Conservation (phyloP, 2,888 invertebrate species). For the Pharmacophagus antenor region DNA sequence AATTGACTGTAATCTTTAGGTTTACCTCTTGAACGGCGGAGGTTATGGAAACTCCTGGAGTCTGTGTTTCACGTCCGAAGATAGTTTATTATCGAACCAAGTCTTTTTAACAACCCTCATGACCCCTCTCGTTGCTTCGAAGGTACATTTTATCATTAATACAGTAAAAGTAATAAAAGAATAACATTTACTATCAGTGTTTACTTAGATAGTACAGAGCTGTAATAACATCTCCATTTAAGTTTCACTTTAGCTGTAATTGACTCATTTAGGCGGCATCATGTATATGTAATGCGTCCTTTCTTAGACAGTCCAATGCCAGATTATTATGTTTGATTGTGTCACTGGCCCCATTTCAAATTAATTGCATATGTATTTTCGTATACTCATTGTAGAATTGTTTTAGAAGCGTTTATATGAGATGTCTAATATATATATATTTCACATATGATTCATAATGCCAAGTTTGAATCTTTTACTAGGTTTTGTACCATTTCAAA, state of each 20-base stretch:
- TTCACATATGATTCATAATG: not conserved
- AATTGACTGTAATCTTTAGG: conserved; percentile 63
- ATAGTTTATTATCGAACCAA: conserved; percentile 60
- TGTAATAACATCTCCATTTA: conserved; percentile 41
- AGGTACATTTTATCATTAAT: conserved; percentile 57
- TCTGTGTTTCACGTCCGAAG: conserved; percentile 68
- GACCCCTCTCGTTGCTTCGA: conserved; percentile 64
- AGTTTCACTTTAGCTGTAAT: conserved; percentile 37
- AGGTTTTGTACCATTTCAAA: not conserved
- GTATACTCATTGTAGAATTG: conserved; percentile 15
- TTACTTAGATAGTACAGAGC: conserved; percentile 59
- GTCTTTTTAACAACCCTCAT: conserved; percentile 69
- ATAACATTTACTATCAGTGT: conserved; percentile 66
- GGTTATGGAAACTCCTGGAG: conserved; percentile 74
- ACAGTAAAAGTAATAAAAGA: conserved; percentile 46
- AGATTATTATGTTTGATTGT: conserved; percentile 37
- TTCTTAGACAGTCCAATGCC: conserved; percentile 38
- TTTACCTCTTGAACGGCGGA: conserved; percentile 66
- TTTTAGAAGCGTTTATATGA: conserved; percentile 6
- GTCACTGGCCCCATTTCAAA: conserved; percentile 40
- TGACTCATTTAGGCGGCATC: conserved; percentile 34
- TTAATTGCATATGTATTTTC: conserved; percentile 13
- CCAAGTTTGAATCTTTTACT: not conserved
- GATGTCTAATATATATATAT: not conserved
- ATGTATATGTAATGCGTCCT: conserved; percentile 36